These are phyloP conservation scores for Seriola rivoliana DNA, from an alignment of 2,113 vertebrate genomes.

Conservation along the genomic window DNA sequence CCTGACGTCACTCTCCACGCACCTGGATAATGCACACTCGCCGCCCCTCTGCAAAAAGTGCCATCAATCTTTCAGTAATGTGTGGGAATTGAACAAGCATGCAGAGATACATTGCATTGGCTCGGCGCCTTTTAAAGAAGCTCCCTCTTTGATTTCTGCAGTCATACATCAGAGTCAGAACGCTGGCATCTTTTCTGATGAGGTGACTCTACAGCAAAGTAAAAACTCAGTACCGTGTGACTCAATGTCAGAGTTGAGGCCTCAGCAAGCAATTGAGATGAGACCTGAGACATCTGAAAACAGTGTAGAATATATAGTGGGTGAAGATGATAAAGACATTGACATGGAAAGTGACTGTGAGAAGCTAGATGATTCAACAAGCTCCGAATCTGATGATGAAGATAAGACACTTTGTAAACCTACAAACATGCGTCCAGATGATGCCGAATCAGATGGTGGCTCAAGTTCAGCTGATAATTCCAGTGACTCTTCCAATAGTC, in stretches of 20 bases:
- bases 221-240: neutral
- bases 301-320: conserved; percentile 42
- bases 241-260: neutral
- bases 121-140: neutral
- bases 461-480: conserved; percentile 51
- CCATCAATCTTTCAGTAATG: conserved; percentile 38
- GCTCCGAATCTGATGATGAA: conserved; percentile 13
- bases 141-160: neutral
- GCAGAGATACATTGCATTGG: conserved; percentile 26
- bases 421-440: neutral
- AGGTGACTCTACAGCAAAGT: neutral
- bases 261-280: conserved; percentile 18
- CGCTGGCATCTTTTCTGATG: neutral
- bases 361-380: conserved; percentile 25
- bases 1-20: conserved; percentile 59
- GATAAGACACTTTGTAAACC: neutral
- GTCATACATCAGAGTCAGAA: conserved; percentile 1
- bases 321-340: conserved; percentile 20
- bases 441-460: conserved; percentile 42
- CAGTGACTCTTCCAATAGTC: conserved; percentile 39
- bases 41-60: conserved; percentile 57
- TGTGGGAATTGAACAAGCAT: conserved; percentile 76
- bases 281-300: conserved; percentile 13
- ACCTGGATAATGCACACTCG: conserved; percentile 70
- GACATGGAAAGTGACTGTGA: conserved; percentile 21